phyloP scores from a whole-genome alignment of 2,888 invertebrate species.

The Plebejus melissa region DNA sequence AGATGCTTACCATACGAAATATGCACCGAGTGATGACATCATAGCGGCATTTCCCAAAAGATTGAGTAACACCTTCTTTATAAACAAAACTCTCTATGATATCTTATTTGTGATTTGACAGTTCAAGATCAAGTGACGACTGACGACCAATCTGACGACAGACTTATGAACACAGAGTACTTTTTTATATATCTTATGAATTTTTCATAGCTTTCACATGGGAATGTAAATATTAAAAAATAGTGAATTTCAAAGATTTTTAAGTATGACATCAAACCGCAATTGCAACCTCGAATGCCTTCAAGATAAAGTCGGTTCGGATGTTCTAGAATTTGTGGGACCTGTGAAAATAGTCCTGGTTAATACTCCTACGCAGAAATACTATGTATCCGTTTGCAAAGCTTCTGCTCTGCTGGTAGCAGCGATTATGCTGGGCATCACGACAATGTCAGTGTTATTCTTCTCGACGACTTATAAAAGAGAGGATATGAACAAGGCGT shows the following conservation, averaged over 20 bases:
- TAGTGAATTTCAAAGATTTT: not conserved
- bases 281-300: constrained; percentile 51
- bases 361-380: constrained; percentile 41
- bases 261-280: constrained; percentile 33
- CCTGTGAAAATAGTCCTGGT: constrained; percentile 59
- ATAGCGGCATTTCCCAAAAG: not conserved
- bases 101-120: not conserved
- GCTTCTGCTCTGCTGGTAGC: constrained; percentile 46
- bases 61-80: not conserved
- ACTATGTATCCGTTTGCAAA: constrained; percentile 27
- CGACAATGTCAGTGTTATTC: constrained; percentile 43
- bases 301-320: constrained; percentile 35
- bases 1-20: not conserved
- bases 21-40: not conserved
- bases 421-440: constrained; percentile 47
- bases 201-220: not conserved
- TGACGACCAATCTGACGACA: not conserved
- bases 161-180: constrained; percentile 8
- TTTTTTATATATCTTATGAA: not conserved
- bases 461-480: constrained; percentile 43
- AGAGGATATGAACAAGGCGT: constrained; percentile 35
- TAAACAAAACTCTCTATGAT: not conserved
- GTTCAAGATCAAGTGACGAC: not conserved
- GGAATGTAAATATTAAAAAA: not conserved
- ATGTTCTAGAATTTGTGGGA: constrained; percentile 49